Base-by-base conservation (phyloP, 2,888 invertebrate species). In the Trilocha varians region DNA sequence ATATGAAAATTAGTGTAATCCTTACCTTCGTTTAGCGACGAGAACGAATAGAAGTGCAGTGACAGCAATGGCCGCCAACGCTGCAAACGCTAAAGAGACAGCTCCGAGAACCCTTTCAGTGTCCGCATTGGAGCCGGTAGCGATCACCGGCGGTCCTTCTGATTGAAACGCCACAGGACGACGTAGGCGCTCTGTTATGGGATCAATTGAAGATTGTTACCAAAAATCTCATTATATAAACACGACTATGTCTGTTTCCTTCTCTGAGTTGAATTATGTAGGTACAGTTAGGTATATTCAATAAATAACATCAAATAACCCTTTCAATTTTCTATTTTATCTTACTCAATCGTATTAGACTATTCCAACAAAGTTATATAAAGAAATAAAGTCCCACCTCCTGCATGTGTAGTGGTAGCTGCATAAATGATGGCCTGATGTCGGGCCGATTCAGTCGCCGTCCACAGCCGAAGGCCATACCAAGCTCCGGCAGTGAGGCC, bases 361-460 rank as follows among this genome's bases (percentile, higher is more conserved):
- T 1, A 25, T 25, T 25, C 25, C 11, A 25, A 11, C 2, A 25
- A 25, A 36, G 16, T 36, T n/a, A 16, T 5, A 3, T n/a, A 6
- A 16, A 18, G 3, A 4, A 35, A 4, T 18, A 15, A n/a, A 32
- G 15, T 5, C 59, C 71, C 84, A 89, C 93, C 91, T 61, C 94
- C 94, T 42, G 90, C 88, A 53, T 90, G 79, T 0, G 92, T 92
- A 1, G 92, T 90, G 1, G 94, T 94, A 1, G 93, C 91, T 44
- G 93, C 92, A 60, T 90, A 89, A 60, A 93, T 90, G 39, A 91
- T 77, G 17, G 90, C 89, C 45, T 90, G 89, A 9, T 85, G 91
- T 80, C 63, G 88, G 68, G 48, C 91, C 87, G 53, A 93, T 88
- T 72, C 94, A 86, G 80, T 94, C 56, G 92, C 89, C 0, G 93